Base-by-base conservation (phyloP, 2,797 vertebrate species). In the Rhabdomys pumilio region DNA sequence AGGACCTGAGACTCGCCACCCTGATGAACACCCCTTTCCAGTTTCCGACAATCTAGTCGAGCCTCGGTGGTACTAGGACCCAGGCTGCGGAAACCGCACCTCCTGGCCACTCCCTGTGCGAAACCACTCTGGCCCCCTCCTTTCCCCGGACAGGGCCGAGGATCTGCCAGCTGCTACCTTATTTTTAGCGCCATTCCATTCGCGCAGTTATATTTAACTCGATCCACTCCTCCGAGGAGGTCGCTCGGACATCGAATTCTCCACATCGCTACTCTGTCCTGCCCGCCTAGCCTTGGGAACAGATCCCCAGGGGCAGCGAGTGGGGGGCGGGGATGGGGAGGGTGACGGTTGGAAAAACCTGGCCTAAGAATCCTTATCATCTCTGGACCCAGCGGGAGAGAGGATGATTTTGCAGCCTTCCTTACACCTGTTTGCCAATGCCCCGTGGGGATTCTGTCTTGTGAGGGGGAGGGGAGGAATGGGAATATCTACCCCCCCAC, bases 171-270 rank as follows among this genome's bases (percentile, higher is more conserved):
- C 98, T 98, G 98, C 95, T 97, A 97, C 80, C 97, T 98, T 98
- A 98, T 98, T 98, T 98, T 98, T 98, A 98, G 98, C 97, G 96
- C 97, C 96, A 97, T 98, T 98, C 98, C 98, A 98, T 98, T 98
- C 98, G 97, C 96, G 93, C 76, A 96, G 98, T 98, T 98, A 98
- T 98, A 98, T 98, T 98, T 98, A 98, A 98, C 98, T 97, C 95
- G 96, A 96, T 98, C 96, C 98, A 97, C 98, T 98, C 97, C 97
- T 98, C 96, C 89, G 97, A 98, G 97, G 95, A 96, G 92, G 96
- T 97, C 97, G 90, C 81, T 96, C 34, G 76, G 96, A 97, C 96
- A 61, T 95, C 88, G 83, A 97, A 98, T 97, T 97, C 98, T 92
- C 95, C 61, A 67, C 96, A 97, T 97, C 95, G 91, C 96, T 92